Conservation (phyloP, 35 echinoderm and acorn worm species). For the Ophiothrix spiculata region DNA sequence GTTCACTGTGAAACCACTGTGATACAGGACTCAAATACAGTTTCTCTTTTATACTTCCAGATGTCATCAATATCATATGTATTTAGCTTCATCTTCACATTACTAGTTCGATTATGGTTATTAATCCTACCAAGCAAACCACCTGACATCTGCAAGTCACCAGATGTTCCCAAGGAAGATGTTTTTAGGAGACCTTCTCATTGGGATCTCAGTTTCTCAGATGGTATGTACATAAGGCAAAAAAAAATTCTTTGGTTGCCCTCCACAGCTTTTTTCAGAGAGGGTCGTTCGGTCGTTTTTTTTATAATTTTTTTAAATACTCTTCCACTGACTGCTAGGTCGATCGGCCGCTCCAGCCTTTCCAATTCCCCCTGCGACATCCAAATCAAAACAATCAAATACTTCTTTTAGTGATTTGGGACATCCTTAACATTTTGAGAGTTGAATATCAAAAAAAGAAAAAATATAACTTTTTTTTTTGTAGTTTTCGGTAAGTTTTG, state of each 20-base stretch:
- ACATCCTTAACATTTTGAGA: no score
- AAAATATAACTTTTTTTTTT: no score
- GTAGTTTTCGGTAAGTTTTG: no score
- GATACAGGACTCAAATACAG: constrained; percentile 30
- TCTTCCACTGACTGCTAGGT: no score
- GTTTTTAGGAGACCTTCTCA: not conserved
- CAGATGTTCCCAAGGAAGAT: not conserved
- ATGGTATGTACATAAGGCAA: constrained; percentile 18
- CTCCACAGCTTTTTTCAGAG: no score
- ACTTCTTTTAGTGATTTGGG: no score
- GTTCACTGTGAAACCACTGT: constrained; percentile 41
- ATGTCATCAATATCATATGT: not conserved
- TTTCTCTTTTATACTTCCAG: constrained; percentile 3
- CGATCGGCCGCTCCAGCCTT: no score
- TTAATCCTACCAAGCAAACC: not conserved
- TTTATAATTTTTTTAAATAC: not conserved
- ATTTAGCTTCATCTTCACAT: constrained; percentile 1
- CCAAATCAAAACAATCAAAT: no score
- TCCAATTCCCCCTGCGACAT: no score
- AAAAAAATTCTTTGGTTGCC: no score
- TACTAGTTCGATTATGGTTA: not conserved
- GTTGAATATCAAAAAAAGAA: no score
- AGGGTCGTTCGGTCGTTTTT: not conserved
- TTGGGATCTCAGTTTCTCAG: constrained; percentile 64
- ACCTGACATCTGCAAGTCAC: not conserved